Evolutionary conservation across 1,140 invertebrate species (phyloP), one percentile per base, ranked within the genome.

Genomic region (Pachypsylla venusta): DNA sequence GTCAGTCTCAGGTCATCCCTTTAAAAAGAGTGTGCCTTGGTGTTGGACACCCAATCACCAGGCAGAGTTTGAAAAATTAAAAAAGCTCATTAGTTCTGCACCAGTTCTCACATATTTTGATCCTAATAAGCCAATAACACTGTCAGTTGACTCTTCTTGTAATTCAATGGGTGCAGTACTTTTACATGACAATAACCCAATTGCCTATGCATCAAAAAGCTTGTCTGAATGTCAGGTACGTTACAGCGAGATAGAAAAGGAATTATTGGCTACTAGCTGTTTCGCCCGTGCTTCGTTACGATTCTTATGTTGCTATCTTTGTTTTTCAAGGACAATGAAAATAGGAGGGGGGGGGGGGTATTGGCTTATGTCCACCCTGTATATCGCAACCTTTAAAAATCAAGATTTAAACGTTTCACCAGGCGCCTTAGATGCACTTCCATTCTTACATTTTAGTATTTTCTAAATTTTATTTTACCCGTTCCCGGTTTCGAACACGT

Each of bases 211-310:
- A 3, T 69, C 67, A 13, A 57, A 62, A 53, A 59, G 64, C n/a
- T 56, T 70, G 42, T 67, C 63, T 14, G 60, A 58, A 26, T 57
- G 65, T 55, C 67, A 76, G 63, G 25, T 64, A 42, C 66, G 67
- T 20, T 77, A 75, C 61, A 63, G 69, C 4, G 69, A 73, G 61
- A 74, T 74, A 26, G 73, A 76, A 57, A 74, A 72, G 58, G 73
- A 76, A 63, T 60, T 68, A n/a, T 65, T 72, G n/a, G 70, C 69
- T 20, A 69, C 75, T 20, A n/a, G n/a, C n/a, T n/a, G n/a, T n/a
- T n/a, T n/a, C n/a, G n/a, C n/a, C n/a, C n/a, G n/a, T n/a, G n/a
- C n/a, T n/a, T n/a, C n/a, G n/a, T n/a, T n/a, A n/a, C n/a, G n/a
- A n/a, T n/a, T n/a, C n/a, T n/a, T n/a, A n/a, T n/a, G n/a, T n/a